Conservation (phyloP, 2,888 invertebrate species). For the Timema cristinae region DNA sequence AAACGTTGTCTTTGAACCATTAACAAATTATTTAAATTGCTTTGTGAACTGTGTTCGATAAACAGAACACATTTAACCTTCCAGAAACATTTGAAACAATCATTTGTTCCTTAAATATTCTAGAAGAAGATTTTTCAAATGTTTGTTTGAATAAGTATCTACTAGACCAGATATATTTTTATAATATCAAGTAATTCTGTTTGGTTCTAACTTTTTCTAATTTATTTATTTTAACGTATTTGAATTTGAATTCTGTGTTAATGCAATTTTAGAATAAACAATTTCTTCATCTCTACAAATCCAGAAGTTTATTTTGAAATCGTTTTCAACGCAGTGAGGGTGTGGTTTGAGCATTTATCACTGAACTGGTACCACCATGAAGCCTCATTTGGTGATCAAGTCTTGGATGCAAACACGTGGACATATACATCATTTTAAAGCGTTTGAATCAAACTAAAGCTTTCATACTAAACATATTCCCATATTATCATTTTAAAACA, state of each 20-base stretch:
- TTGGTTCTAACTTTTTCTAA: neutral
- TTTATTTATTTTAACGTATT: neutral
- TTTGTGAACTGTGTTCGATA: neutral
- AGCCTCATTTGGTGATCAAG: too few species aligned
- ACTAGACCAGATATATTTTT: neutral
- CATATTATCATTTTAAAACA: too few species aligned
- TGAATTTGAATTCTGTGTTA: neutral
- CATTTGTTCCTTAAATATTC: neutral
- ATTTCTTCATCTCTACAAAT: neutral
- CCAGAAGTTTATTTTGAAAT: neutral
- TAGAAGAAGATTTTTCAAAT: neutral
- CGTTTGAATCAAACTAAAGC: too few species aligned
- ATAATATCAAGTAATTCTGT: neutral
- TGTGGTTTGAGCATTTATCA: too few species aligned
- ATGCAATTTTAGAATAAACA: neutral
- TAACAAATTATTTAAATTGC: neutral
- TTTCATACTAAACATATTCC: too few species aligned
- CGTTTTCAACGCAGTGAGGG: too few species aligned
- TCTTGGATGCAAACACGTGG: too few species aligned
- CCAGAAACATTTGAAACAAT: conserved; percentile 5
- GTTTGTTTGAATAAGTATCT: neutral
- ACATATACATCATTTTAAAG: too few species aligned
- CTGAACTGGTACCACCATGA: too few species aligned
- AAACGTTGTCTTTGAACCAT: conserved; percentile 5
- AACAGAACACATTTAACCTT: neutral